Evolutionary conservation across 2,797 vertebrate genomes (phyloP), one percentile per base, ranked within the genome.

Genomic region (Rachycentron canadum): DNA sequence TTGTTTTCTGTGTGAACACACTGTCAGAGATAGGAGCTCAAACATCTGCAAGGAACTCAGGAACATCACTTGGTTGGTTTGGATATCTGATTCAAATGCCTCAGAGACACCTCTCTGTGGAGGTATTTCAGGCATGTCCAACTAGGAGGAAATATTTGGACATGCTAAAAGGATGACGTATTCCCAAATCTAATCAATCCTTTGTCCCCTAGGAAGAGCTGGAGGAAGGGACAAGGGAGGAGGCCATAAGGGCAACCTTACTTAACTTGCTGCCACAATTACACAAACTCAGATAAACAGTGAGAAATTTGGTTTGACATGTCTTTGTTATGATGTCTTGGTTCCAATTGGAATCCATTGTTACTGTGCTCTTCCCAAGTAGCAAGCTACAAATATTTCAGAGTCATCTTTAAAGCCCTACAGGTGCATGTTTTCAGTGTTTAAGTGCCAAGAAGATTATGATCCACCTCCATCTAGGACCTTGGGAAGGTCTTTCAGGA

Each of bases 361-460:
- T 57, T 53, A 57, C 50, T 21, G 19, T 21, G 23, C 6, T 41
- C 28, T 26, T 30, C n/a, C 9, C 6, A 45, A 19, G 16, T 26
- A 41, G 17, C 1, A 32, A 43, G 11, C 50, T 40, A 14, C 5
- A 32, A 23, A 7, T 1, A 19, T 41, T 68, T 47, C 49, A 32
- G 69, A 68, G 63, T 32, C 12, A 5, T 38, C 28, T 57, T 66
- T 63, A 7, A 68, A 73, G 7, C 36, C 25, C n/a, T 28, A 32
- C 65, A 59, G 71, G 72, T 62, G 16, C 38, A 49, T 62, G 17
- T 60, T 41, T 62, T 72, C 25, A 7, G n/a, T 66, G 45, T 12
- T 49, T 43, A 68, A 60, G 59, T 32, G 32, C 43, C 66, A 66
- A 73, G 52, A 72, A 56, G 34, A 69, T 67, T n/a, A 38, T 61